phyloP scores from a whole-genome alignment of 2,888 invertebrate genomes.

The Phymatocera aterrima region DNA sequence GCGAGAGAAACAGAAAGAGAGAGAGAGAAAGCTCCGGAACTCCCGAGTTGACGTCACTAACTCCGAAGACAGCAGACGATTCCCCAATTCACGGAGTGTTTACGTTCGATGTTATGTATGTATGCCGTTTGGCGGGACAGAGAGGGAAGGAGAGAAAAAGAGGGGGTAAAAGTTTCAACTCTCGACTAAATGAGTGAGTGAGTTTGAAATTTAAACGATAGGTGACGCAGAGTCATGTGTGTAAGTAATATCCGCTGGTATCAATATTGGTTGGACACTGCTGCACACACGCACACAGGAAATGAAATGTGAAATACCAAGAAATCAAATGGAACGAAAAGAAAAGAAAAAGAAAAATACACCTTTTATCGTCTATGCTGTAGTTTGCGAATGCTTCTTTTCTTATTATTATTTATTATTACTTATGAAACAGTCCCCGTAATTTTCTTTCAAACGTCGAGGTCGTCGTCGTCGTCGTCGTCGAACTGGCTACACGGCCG shows the following conservation, averaged over 20 bases:
- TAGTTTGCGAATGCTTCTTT: too few relatives aligned
- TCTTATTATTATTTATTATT: too few relatives aligned
- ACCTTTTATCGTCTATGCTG: too few relatives aligned
- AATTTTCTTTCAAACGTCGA: background rate
- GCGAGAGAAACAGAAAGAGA: too few relatives aligned
- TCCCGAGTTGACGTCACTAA: conserved; percentile 49
- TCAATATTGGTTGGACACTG: background rate
- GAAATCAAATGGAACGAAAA: too few relatives aligned
- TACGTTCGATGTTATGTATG: conserved; percentile 25
- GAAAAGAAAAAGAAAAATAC: too few relatives aligned
- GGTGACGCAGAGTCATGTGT: conserved; percentile 14
- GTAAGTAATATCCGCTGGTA: background rate
- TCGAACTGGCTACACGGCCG: background rate
- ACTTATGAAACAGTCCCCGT: background rate
- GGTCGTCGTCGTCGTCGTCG: background rate
- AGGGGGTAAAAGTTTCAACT: background rate
- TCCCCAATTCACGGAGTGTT: conserved; percentile 32
- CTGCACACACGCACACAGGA: too few relatives aligned
- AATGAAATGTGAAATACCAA: too few relatives aligned
- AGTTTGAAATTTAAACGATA: background rate
- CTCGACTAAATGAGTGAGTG: background rate
- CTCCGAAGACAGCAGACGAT: conserved; percentile 45
- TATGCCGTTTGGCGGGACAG: background rate
- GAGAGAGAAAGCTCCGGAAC: conserved; percentile 33
- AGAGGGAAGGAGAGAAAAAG: background rate